Base-by-base conservation (phyloP, 2,888 invertebrate species). In the Platypus cylindrus region DNA sequence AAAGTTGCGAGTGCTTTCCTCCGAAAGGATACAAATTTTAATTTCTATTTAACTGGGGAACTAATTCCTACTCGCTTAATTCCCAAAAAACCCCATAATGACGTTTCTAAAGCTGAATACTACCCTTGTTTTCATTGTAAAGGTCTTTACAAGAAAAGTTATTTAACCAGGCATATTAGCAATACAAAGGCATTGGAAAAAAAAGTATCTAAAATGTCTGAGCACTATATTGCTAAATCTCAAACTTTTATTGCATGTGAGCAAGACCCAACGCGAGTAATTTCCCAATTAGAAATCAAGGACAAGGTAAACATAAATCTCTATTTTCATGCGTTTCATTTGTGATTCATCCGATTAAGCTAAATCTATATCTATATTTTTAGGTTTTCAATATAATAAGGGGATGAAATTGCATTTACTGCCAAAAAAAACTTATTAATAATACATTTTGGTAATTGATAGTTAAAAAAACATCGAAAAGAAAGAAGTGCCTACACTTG, bases 1-100 rank as follows among this genome's bases (percentile, higher is more conserved):
- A 17, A 29, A 17, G 27, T 20, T 9, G 34, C 38, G 11, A 14
- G 15, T 31, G 14, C 5, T 14, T 13, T 36, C 18, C 26, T 44
- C 9, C 17, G 38, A 36, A 37, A 42, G 15, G 30, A 33, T 12
- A 40, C 38, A 15, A 39, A 44, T 36, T 41, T 41, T 36, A 32
- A 40, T 4, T 24, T 41, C 5, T 36, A 18, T 34, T 17, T 44
- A 30, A 27, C 16, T 3, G 44, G 41, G 12, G 29, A 17, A 15
- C 34, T 22, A 22, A 22, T 34, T 14, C 36, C 40, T 7, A 17
- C 24, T n/a, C n/a, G n/a, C n/a, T n/a, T n/a, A n/a, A n/a, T n/a
- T n/a, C n/a, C n/a, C 4, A 25, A 20, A 24, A 14, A 37, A 24
- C 15, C n/a, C 5, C 5, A 11, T 7, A 5, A 9, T 5, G 8